phyloP scores from a whole-genome alignment of 2,888 invertebrate genomes.

The Graphium colonna region DNA sequence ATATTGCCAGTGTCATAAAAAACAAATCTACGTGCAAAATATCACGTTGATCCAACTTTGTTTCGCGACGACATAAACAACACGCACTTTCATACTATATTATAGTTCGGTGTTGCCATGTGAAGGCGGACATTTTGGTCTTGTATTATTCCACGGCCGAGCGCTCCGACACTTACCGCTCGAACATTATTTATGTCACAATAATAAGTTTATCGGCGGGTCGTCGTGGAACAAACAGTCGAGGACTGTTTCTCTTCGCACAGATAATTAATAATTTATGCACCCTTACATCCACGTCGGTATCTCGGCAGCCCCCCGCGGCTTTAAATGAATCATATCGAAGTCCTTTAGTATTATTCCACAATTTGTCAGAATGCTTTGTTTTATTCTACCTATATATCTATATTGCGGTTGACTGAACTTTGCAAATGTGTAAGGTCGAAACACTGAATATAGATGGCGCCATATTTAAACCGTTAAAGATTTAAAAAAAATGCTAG shows the following conservation, averaged over 20 bases:
- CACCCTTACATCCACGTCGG: slow-evolving; percentile 35
- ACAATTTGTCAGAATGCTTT: slow-evolving; percentile 16
- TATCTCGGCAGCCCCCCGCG: slow-evolving; percentile 46
- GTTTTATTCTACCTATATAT: slow-evolving; percentile 1
- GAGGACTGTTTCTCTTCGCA: slow-evolving; percentile 43
- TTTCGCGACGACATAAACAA: no score
- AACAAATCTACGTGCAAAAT: no score
- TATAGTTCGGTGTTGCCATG: background rate
- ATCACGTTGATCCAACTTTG: no score
- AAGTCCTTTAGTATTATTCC: slow-evolving; percentile 18
- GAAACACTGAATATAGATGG: background rate
- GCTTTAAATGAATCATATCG: slow-evolving; percentile 33
- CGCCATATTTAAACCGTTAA: no score
- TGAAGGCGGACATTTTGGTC: slow-evolving; percentile 31
- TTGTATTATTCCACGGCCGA: slow-evolving; percentile 65
- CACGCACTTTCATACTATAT: no score
- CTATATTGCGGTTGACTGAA: slow-evolving; percentile 13
- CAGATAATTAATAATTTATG: slow-evolving; percentile 53
- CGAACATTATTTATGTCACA: slow-evolving; percentile 66
- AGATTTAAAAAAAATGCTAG: no score
- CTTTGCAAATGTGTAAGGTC: background rate
- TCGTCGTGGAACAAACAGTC: slow-evolving; percentile 61
- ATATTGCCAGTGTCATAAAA: background rate
- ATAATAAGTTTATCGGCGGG: slow-evolving; percentile 72
- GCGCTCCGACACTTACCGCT: slow-evolving; percentile 30